phyloP scores from a whole-genome alignment of 2,113 vertebrate genomes.

The Gasterosteus nipponicus region DNA sequence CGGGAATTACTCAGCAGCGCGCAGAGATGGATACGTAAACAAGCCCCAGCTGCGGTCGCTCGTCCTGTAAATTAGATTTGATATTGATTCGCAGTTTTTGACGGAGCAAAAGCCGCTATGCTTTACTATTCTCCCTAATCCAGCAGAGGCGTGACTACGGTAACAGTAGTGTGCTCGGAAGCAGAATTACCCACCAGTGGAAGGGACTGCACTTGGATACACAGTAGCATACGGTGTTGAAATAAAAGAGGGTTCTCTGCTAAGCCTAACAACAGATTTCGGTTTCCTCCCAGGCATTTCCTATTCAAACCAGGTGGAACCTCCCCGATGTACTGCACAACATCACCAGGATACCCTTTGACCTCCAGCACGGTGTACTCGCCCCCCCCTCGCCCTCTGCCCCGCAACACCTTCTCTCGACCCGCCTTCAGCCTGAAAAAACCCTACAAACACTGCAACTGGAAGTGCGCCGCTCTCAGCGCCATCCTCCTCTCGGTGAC shows the following conservation, averaged over 20 bases:
- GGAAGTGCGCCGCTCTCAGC: slow-evolving; percentile 97
- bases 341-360: slow-evolving; percentile 95
- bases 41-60: slow-evolving; percentile 66
- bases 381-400: slow-evolving; percentile 94
- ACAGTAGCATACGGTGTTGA: slow-evolving; percentile 20
- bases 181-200: slow-evolving; percentile 55
- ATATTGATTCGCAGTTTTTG: slow-evolving; percentile 69
- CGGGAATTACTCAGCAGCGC: slow-evolving; percentile 58
- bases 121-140: slow-evolving; percentile 36
- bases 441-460: slow-evolving; percentile 97
- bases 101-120: slow-evolving; percentile 51
- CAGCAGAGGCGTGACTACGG: slow-evolving; percentile 52
- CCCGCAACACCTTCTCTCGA: slow-evolving; percentile 93
- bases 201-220: slow-evolving; percentile 35
- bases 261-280: slow-evolving; percentile 3
- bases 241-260: not conserved
- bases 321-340: slow-evolving; percentile 97
- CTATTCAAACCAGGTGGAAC: slow-evolving; percentile 98
- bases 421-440: slow-evolving; percentile 98
- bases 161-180: slow-evolving; percentile 54
- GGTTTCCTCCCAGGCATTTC: slow-evolving; percentile 89
- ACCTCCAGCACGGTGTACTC: slow-evolving; percentile 99
- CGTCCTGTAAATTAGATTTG: slow-evolving; percentile 73
- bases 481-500: slow-evolving; percentile 95
- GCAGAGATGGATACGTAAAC: slow-evolving; percentile 69